phyloP scores from a whole-genome alignment of 1,140 invertebrate species.

The Diabrotica undecimpunctata region DNA sequence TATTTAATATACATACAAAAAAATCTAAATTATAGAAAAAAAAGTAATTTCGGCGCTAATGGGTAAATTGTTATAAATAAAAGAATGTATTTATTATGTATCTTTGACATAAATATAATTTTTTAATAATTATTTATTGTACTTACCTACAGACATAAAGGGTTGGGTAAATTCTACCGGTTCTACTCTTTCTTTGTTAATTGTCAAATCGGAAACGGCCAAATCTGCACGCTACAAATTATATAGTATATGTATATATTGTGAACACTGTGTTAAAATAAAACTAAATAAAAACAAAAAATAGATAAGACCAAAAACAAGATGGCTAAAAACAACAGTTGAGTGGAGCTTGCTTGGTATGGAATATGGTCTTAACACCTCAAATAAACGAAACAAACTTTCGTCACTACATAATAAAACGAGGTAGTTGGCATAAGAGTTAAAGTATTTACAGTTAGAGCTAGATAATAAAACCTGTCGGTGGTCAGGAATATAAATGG shows the following conservation, averaged over 20 bases:
- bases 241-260: background rate
- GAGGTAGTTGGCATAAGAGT: no score
- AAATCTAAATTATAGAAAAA: background rate
- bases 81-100: background rate
- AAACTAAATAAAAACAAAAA: no score
- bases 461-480: no score
- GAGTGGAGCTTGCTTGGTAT: background rate
- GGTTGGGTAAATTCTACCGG: slow-evolving; percentile 88
- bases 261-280: background rate
- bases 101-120: background rate
- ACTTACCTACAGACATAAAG: slow-evolving; percentile 81
- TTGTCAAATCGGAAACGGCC: slow-evolving; percentile 85
- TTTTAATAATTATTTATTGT: background rate
- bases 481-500: no score
- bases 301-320: background rate
- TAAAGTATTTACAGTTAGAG: no score
- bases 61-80: background rate
- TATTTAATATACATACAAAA: background rate
- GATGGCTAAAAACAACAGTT: no score
- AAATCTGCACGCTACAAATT: slow-evolving; percentile 62
- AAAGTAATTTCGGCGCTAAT: background rate
- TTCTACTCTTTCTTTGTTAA: slow-evolving; percentile 78
- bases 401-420: no score
- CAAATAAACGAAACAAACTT: no score
- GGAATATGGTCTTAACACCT: no score